Evolutionary conservation across 1,140 invertebrate genomes (phyloP).

Genomic region (Manduca sexta): DNA sequence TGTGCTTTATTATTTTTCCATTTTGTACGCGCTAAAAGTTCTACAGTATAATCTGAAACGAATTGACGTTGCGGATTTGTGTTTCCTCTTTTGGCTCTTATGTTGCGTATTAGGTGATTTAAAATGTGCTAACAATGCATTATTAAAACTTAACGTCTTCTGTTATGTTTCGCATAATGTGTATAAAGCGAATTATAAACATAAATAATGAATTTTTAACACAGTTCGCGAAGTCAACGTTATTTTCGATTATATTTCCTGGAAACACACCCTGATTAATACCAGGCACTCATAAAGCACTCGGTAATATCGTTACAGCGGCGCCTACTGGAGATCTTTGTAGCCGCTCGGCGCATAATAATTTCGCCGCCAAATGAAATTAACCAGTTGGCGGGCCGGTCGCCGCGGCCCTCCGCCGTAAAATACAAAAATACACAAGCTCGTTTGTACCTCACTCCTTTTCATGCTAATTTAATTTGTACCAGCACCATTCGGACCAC

Average conservation of each 20-base stretch:
- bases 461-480: conserved; percentile 27
- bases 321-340: not conserved
- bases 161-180: too few relatives aligned
- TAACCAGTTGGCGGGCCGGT: conserved; percentile 7
- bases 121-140: too few relatives aligned
- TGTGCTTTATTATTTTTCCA: not conserved
- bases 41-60: too few relatives aligned
- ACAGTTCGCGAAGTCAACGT: too few relatives aligned
- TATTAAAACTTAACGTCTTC: too few relatives aligned
- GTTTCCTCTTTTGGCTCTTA: too few relatives aligned
- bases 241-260: too few relatives aligned
- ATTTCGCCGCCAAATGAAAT: conserved; percentile 17
- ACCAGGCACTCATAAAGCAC: not conserved
- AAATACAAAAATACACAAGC: conserved; percentile 15
- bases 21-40: not conserved
- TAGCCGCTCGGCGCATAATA: conserved; percentile 12
- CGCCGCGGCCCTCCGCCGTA: not conserved
- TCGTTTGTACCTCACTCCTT: conserved; percentile 18
- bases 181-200: too few relatives aligned
- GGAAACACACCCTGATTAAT: not conserved
- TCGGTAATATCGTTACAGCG: not conserved
- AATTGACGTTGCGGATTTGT: too few relatives aligned
- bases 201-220: too few relatives aligned
- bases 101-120: too few relatives aligned
- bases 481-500: conserved; percentile 10